These are phyloP conservation scores for Stictonetta naevosa DNA, from an alignment of 2,113 vertebrate species.

Conservation along the genomic window DNA sequence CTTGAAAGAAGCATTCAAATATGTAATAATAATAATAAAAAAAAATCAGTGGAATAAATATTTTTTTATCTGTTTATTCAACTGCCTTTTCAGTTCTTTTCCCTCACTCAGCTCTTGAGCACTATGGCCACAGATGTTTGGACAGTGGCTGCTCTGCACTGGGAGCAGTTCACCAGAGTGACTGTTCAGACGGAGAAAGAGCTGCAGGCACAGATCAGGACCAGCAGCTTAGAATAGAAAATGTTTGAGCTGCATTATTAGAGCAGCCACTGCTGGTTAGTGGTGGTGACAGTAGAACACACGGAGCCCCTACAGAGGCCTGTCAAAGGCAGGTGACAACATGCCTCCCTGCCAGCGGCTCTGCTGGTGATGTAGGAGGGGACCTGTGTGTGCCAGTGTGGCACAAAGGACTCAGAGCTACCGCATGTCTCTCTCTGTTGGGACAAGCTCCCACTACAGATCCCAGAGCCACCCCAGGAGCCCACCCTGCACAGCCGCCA, in stretches of 20 bases:
- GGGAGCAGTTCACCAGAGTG: slow-evolving; percentile 16
- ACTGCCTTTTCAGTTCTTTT: slow-evolving; percentile 18
- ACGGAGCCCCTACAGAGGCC: fast-evolving
- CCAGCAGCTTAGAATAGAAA: not conserved
- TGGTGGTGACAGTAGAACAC: no score
- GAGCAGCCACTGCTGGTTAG: not conserved
- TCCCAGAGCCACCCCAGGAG: fast-evolving
- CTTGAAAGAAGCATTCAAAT: slow-evolving; percentile 52
- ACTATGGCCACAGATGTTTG: slow-evolving; percentile 68
- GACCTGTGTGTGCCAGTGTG: fast-evolving
- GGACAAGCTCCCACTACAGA: not conserved
- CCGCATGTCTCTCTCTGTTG: not conserved
- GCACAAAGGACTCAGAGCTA: not conserved
- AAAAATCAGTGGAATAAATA: no score
- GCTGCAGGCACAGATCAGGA: not conserved
- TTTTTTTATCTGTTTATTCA: slow-evolving; percentile 53
- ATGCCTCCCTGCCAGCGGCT: not conserved
- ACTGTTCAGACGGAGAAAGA: not conserved
- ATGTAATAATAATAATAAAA: no score
- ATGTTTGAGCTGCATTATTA: not conserved
- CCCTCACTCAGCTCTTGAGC: slow-evolving; percentile 36
- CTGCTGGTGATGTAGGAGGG: not conserved
- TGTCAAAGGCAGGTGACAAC: not conserved
- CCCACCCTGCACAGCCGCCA: not conserved
- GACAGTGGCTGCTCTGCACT: slow-evolving; percentile 47